Evolutionary conservation across 2,797 vertebrate genomes (phyloP).

Genomic region (Babyrousa celebensis): DNA sequence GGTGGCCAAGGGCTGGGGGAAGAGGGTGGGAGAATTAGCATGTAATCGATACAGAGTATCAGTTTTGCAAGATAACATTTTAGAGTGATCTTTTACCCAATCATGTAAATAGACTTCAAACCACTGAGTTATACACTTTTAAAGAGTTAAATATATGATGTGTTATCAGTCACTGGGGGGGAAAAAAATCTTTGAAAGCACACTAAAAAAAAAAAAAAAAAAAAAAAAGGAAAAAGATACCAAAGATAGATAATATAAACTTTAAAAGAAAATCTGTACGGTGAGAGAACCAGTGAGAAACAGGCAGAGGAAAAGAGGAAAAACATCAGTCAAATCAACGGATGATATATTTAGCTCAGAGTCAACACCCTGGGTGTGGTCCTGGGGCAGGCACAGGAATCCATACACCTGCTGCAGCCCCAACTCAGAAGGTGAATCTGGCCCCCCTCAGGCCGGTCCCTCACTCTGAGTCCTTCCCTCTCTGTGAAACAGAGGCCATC

Average conservation of each 20-base stretch:
- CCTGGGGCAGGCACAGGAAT: background rate
- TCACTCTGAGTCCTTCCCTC: background rate
- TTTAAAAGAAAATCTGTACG: background rate
- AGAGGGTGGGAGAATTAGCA: no score
- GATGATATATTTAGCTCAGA: background rate
- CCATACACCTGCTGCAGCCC: no score
- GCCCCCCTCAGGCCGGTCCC: background rate
- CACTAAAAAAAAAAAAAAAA: background rate
- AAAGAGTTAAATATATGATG: background rate
- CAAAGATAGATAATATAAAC: background rate
- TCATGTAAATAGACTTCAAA: background rate
- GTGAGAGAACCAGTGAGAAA: background rate
- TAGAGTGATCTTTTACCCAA: background rate
- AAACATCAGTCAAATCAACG: background rate
- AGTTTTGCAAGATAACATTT: background rate
- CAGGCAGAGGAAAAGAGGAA: background rate
- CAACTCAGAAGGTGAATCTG: background rate
- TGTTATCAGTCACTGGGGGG: background rate
- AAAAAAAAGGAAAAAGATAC: background rate
- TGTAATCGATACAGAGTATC: background rate
- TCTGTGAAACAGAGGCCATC: background rate
- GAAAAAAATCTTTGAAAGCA: background rate
- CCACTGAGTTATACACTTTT: background rate
- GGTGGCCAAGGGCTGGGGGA: background rate
- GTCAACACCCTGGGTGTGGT: rapidly evolving